Conservation (phyloP, 2,888 invertebrate species). For the Drosophila mulleri region DNA sequence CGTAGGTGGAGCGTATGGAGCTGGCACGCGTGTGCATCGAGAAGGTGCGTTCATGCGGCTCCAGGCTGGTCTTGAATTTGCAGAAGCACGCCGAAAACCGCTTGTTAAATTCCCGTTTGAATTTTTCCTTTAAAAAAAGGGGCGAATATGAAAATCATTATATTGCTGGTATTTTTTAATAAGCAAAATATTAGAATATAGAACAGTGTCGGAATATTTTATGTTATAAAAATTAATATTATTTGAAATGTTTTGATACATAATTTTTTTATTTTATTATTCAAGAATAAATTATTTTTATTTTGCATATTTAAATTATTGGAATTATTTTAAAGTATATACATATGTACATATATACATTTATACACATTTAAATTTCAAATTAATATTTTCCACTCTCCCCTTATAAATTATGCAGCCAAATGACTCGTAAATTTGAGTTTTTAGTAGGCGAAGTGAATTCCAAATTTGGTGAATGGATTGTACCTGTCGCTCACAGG, state of each 20-base stretch:
- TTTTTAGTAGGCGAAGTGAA: not conserved
- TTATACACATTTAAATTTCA: not conserved
- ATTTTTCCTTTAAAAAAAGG: conserved; percentile 88
- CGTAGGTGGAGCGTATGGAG: conserved; percentile 84
- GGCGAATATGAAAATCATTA: not conserved
- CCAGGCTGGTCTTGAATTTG: conserved; percentile 80
- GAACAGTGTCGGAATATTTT: too few relatives aligned
- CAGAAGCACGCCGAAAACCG: conserved; percentile 88
- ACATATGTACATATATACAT: too few relatives aligned
- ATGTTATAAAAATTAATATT: too few relatives aligned
- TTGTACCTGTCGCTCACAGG: not conserved
- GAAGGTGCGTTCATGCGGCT: conserved; percentile 82
- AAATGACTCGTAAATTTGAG: not conserved
- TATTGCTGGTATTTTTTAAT: not conserved
- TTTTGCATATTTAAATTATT: too few relatives aligned
- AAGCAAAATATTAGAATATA: not conserved
- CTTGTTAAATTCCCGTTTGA: conserved; percentile 91
- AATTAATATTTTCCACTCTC: not conserved
- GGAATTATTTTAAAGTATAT: too few relatives aligned
- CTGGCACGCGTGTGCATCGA: conserved; percentile 84
- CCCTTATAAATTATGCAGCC: not conserved
- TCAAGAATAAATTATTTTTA: too few relatives aligned
- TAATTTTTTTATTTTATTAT: too few relatives aligned
- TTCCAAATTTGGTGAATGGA: not conserved
- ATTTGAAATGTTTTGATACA: too few relatives aligned